Conservation (phyloP, 2,797 vertebrate species). For the Lutjanus campechanus region DNA sequence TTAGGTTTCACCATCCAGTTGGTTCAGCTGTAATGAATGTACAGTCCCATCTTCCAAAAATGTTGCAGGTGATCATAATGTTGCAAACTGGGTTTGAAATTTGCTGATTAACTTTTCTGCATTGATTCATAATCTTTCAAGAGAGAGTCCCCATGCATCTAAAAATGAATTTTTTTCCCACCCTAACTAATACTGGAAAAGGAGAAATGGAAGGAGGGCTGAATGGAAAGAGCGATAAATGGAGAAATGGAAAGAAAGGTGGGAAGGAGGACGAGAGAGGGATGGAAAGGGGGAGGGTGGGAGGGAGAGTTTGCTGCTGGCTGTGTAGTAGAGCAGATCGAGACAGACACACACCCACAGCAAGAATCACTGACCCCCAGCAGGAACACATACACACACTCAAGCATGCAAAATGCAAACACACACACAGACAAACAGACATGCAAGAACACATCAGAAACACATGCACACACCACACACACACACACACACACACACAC, state of each 20-base stretch:
- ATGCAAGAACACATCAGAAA: constrained; percentile 35
- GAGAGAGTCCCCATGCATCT: no score
- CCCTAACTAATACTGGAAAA: constrained; percentile 48
- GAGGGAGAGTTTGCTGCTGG: constrained; percentile 44
- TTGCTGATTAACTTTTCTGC: no score
- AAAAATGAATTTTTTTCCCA: no score
- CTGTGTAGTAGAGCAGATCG: constrained; percentile 60
- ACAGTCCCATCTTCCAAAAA: no score
- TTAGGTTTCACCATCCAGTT: no score
- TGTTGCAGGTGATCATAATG: no score
- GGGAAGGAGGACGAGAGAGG: neutral
- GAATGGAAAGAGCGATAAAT: constrained; percentile 6
- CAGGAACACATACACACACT: constrained; percentile 57
- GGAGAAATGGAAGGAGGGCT: constrained; percentile 34
- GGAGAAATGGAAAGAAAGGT: constrained; percentile 32
- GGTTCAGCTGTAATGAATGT: no score
- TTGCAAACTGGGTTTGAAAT: no score
- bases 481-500: constrained; percentile 1
- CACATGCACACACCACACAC: constrained; percentile 17
- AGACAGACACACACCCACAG: constrained; percentile 73
- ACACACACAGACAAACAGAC: constrained; percentile 39
- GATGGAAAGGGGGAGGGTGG: constrained; percentile 4
- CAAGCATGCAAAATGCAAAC: constrained; percentile 46
- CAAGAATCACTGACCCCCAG: constrained; percentile 72
- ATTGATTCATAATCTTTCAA: no score